Percentiles rank a stretch among this genome's conserved stretches.
Conservation (phyloP, 2,888 invertebrate species). For the Polydrusus cervinus region DNA sequence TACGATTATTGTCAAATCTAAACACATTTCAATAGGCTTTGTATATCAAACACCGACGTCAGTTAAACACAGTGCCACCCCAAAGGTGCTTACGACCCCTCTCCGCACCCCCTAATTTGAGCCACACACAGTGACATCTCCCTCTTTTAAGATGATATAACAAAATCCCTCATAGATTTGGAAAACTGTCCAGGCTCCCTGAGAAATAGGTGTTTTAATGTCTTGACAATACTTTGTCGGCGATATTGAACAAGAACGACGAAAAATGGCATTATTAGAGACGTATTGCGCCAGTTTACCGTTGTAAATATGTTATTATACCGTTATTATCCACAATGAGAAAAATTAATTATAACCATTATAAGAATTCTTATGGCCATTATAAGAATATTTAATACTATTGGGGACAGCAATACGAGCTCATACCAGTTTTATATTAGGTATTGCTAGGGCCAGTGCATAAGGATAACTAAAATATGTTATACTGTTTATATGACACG, state of each 20-base stretch:
- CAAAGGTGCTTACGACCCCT: constrained; percentile 24
- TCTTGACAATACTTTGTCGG: constrained; percentile 54
- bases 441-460: no score
- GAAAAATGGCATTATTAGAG: constrained; percentile 29
- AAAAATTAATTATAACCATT: no score
- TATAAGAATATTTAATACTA: no score
- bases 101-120: constrained; percentile 41
- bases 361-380: no score
- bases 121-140: constrained; percentile 48
- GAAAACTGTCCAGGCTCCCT: constrained; percentile 42
- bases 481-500: no score
- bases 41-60: constrained; percentile 32
- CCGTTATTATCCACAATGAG: no score
- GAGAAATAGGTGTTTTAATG: constrained; percentile 48
- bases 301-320: background rate
- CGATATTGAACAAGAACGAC: constrained; percentile 19
- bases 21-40: constrained; percentile 29
- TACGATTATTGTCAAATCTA: constrained; percentile 39
- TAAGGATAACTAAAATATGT: no score
- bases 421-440: no score
- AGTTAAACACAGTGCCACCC: constrained; percentile 27
- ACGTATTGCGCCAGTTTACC: background rate
- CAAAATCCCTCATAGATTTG: constrained; percentile 37
- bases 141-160: constrained; percentile 13
- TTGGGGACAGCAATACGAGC: no score